These are phyloP conservation scores for Lycaon pictus DNA, from an alignment of 2,113 vertebrate genomes.

Conservation along the genomic window DNA sequence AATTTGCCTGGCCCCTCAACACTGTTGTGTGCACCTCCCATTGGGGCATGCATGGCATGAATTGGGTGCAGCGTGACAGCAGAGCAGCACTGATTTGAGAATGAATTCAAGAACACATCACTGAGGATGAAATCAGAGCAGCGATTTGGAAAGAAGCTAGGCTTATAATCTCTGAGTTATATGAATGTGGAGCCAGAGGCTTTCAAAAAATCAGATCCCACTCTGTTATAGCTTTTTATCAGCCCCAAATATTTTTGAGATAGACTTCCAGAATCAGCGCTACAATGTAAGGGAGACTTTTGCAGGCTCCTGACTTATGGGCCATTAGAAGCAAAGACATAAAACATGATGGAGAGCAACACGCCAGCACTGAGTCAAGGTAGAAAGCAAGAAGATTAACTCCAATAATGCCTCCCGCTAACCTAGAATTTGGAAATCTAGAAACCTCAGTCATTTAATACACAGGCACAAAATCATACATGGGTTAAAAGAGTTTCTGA, in stretches of 20 bases:
- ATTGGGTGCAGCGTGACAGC: constrained; percentile 62
- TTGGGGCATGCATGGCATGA: constrained; percentile 60
- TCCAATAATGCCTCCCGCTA: background rate
- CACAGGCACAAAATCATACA: background rate
- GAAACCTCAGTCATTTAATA: background rate
- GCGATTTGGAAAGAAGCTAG: background rate
- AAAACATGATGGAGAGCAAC: background rate
- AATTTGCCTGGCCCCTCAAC: constrained; percentile 74
- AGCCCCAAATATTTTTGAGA: background rate
- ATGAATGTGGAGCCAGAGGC: background rate
- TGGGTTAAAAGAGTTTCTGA: background rate
- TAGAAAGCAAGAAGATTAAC: background rate
- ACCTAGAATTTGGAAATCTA: background rate
- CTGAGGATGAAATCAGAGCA: constrained; percentile 12
- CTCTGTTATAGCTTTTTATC: background rate
- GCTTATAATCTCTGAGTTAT: background rate
- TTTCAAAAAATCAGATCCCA: background rate
- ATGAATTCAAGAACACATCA: background rate
- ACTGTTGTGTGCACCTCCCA: constrained; percentile 61
- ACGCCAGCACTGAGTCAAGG: background rate
- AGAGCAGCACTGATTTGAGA: background rate
- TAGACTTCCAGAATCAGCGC: background rate
- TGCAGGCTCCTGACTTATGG: background rate
- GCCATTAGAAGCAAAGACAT: background rate
- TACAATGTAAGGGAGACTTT: background rate